Percentiles rank a stretch among this genome's conserved stretches.
These are phyloP conservation scores for Alviniconcha strummeri DNA, from an alignment of 2,888 invertebrate genomes.

Conservation along the genomic window DNA sequence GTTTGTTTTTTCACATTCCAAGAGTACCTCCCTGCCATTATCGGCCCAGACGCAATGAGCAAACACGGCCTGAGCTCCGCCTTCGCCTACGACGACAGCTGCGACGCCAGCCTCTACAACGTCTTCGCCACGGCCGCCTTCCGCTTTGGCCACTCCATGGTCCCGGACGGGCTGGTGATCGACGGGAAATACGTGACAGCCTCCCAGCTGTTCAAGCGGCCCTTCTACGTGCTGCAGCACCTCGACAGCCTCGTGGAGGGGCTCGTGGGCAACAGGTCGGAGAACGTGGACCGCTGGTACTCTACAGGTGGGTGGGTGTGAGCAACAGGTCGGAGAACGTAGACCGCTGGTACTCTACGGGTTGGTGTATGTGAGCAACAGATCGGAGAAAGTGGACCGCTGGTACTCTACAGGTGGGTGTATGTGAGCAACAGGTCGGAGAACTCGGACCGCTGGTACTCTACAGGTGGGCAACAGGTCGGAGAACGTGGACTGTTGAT, in stretches of 20 bases:
- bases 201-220: slow-evolving; percentile 35
- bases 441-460: too few species aligned
- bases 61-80: slow-evolving; percentile 12
- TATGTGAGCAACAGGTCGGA: too few species aligned
- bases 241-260: slow-evolving; percentile 34
- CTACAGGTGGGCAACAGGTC: too few species aligned
- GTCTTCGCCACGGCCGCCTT: slow-evolving; percentile 43
- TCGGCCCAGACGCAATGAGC: slow-evolving; percentile 13
- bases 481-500: too few species aligned
- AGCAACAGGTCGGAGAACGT: slow-evolving; percentile 4
- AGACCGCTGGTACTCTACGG: neutral
- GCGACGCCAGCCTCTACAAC: slow-evolving; percentile 42
- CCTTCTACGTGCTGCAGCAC: slow-evolving; percentile 36
- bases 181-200: neutral
- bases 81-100: slow-evolving; percentile 32
- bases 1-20: neutral
- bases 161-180: slow-evolving; percentile 35
- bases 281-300: slow-evolving; percentile 36
- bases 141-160: slow-evolving; percentile 45
- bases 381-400: slow-evolving; percentile 31
- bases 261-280: slow-evolving; percentile 34
- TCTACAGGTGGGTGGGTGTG: slow-evolving; percentile 16
- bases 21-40: slow-evolving; percentile 38
- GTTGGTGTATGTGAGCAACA: slow-evolving; percentile 23
- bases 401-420: slow-evolving; percentile 23